phyloP scores from a whole-genome alignment of 2,888 invertebrate species.

The Ctenicera cuprea region DNA sequence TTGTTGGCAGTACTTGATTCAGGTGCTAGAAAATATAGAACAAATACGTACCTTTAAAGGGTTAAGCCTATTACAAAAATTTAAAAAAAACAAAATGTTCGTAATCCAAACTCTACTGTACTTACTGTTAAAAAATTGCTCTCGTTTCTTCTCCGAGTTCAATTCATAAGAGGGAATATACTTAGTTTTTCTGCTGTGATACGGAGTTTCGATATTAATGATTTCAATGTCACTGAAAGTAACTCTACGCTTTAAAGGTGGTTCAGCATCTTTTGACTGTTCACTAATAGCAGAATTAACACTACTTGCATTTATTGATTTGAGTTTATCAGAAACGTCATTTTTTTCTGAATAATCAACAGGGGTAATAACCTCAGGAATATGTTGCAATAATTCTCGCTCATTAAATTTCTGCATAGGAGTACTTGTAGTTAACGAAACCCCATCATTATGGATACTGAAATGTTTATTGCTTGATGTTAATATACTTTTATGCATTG shows the following conservation, averaged over 20 bases:
- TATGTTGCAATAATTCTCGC: conserved; percentile 50
- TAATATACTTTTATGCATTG: conserved; percentile 44
- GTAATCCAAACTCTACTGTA: background rate
- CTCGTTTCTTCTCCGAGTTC: background rate
- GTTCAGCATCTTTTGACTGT: conserved; percentile 48
- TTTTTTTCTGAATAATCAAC: conserved; percentile 54
- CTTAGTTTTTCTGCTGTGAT: background rate
- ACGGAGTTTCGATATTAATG: conserved; percentile 13
- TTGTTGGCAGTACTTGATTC: too few relatives aligned
- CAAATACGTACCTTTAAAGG: too few relatives aligned
- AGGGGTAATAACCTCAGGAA: conserved; percentile 61
- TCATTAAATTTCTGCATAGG: conserved; percentile 62
- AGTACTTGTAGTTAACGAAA: conserved; percentile 62
- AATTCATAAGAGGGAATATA: background rate
- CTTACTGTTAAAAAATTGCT: background rate
- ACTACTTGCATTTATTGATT: background rate
- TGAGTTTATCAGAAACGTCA: conserved; percentile 4
- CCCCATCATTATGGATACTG: conserved; percentile 34
- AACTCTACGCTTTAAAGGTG: conserved; percentile 61
- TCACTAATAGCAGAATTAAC: conserved; percentile 22
- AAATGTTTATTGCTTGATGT: conserved; percentile 44
- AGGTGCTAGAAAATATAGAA: too few relatives aligned
- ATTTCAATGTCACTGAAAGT: conserved; percentile 64
- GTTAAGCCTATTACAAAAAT: too few relatives aligned
- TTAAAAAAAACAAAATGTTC: too few relatives aligned